These are phyloP conservation scores for Toxostoma redivivum DNA, from an alignment of 2,113 vertebrate species.

Conservation along the genomic window DNA sequence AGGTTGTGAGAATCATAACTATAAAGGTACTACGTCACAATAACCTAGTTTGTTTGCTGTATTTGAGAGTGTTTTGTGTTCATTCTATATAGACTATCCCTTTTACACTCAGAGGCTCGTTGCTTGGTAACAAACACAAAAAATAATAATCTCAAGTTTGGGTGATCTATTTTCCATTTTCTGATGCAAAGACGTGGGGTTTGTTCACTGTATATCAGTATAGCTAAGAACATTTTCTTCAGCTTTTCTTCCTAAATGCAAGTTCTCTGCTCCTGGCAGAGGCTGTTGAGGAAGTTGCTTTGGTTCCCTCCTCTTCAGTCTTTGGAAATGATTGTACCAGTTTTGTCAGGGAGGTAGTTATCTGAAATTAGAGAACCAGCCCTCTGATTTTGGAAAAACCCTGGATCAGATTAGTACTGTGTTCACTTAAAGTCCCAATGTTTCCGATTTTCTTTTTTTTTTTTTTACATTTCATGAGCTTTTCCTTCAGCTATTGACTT, in stretches of 20 bases:
- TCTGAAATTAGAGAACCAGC: not conserved
- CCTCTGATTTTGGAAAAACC: conserved; percentile 23
- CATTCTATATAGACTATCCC: conserved; percentile 36
- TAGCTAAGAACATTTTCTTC: conserved; percentile 9
- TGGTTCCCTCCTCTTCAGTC: conserved; percentile 14
- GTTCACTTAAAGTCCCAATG: not conserved
- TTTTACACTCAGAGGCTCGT: conserved; percentile 67
- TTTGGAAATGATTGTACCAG: not conserved
- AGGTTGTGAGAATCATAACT: conserved; percentile 42
- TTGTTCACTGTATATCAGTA: not conserved
- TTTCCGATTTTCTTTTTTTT: not conserved
- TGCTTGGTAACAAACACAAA: conserved; percentile 69
- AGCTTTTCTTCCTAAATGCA: not conserved
- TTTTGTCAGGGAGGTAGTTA: conserved; percentile 10
- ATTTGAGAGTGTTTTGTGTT: conserved; percentile 33
- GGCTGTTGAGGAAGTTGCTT: conserved; percentile 55
- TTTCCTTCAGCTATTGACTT: not conserved
- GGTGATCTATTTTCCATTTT: conserved; percentile 40
- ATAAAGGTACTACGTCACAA: conserved; percentile 23
- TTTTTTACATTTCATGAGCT: not conserved
- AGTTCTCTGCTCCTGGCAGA: conserved; percentile 21
- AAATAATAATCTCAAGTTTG: conserved; percentile 68
- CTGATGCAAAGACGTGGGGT: not conserved
- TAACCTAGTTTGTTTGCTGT: conserved; percentile 57
- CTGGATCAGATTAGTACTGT: not conserved